Evolutionary conservation across 2,113 vertebrate species (phyloP), one percentile per base, ranked within the genome.

Genomic region (Ailuropoda melanoleuca): DNA sequence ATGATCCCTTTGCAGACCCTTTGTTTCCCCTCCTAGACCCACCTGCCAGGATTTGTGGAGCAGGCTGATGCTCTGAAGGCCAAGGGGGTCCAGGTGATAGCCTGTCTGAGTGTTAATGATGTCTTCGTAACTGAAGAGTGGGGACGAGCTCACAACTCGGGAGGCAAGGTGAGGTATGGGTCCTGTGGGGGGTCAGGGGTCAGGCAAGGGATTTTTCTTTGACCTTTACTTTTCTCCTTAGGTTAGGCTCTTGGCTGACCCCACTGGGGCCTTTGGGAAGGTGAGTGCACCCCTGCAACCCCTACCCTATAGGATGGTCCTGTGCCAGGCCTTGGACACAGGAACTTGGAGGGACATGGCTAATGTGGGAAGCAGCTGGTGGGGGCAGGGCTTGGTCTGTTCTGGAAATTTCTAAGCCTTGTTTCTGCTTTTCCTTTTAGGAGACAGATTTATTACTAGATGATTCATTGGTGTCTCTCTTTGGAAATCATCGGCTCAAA

Each of bases 191-290:
- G 56, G 2, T 6, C 29, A 0, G 26, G 97, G 88, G 31, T 39
- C 53, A 46, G 55, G 13, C n/a, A 2, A 26, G 37, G 84, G 81
- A 3, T 23, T 62, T 46, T 34, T 46, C 56, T 31, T 18, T 95
- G 84, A 97, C 56, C 26, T 72, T 60, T 64, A 2, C 23, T 91
- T 50, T 50, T 96, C 75, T 78, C 34, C n/a, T 39, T 95, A 99
- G 99, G 98, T 99, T 96, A 98, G 98, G 96, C 99, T 99, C 98
- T 97, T 99, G 97, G 99, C 99, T 66, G 99, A 99, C 97, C 99
- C 99, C 2, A 99, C 98, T 7, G 99, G 99, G 92, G 98, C 98
- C 50, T 99, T 99, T 96, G 99, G 99, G 89, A 98, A 99, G 99
- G 99, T 99, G 92, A 95, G 96, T 96, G 39, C 23, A 4, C 1